Evolutionary conservation across 2,888 invertebrate species (phyloP).

Genomic region (Lomographa bimaculata): DNA sequence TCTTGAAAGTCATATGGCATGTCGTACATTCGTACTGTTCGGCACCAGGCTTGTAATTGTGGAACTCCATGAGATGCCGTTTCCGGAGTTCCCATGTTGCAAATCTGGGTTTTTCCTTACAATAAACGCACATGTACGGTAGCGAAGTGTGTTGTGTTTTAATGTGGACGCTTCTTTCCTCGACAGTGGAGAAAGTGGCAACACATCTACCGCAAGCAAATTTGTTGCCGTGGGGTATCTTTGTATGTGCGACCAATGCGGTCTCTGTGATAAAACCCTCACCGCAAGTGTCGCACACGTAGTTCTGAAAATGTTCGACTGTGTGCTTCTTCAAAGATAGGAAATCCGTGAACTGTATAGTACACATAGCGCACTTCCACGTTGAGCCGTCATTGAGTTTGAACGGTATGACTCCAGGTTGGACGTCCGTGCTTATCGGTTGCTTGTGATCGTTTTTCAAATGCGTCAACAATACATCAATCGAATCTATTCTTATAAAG

Average conservation of each 20-base stretch:
- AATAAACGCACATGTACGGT: conserved; percentile 73
- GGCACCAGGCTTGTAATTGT: conserved; percentile 71
- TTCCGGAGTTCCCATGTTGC: conserved; percentile 73
- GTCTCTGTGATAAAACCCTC: conserved; percentile 75
- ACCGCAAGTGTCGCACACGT: conserved; percentile 75
- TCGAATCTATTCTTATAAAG: conserved; percentile 62
- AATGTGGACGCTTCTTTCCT: conserved; percentile 67
- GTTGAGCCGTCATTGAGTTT: conserved; percentile 67
- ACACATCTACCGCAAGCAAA: conserved; percentile 71
- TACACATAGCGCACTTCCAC: conserved; percentile 75
- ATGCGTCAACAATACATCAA: conserved; percentile 66
- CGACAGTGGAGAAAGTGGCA: conserved; percentile 68
- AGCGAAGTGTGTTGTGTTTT: conserved; percentile 70
- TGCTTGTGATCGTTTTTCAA: conserved; percentile 74
- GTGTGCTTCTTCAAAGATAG: conserved; percentile 70
- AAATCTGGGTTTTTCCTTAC: conserved; percentile 73
- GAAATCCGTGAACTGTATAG: conserved; percentile 68
- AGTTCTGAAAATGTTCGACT: conserved; percentile 71
- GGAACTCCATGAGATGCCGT: conserved; percentile 72
- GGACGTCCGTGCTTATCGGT: conserved; percentile 67
- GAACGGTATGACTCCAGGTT: conserved; percentile 73
- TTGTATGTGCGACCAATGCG: conserved; percentile 65
- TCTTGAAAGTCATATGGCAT: conserved; percentile 75
- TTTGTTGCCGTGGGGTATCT: conserved; percentile 71
- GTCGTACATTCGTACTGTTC: conserved; percentile 76